Evolutionary conservation across 2,888 invertebrate species (phyloP).

Genomic region (Sinhomidia bicolor): DNA sequence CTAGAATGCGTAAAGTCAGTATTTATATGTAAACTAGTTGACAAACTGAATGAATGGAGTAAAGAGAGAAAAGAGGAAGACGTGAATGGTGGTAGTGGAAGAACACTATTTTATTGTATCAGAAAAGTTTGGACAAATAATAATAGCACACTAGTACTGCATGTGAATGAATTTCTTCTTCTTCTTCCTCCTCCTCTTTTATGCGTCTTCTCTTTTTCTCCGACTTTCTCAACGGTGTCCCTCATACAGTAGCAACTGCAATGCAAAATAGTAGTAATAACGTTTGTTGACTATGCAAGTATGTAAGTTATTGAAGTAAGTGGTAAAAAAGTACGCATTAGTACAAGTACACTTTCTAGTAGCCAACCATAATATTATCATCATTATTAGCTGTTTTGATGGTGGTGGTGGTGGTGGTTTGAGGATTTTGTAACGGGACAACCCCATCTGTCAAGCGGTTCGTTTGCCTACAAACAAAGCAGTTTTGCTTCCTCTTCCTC

Average conservation of each 20-base stretch:
- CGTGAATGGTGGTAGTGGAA: no score
- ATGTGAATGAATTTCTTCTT: conserved; percentile 9
- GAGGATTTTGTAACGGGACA: conserved; percentile 55
- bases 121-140: conserved; percentile 55
- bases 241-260: not conserved
- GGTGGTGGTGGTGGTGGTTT: not conserved
- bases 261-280: conserved; percentile 5
- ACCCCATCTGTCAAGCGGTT: conserved; percentile 66
- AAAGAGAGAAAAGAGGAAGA: not conserved
- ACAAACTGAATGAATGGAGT: not conserved
- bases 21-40: conserved; percentile 25
- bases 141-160: conserved; percentile 37
- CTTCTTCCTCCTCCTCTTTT: not conserved
- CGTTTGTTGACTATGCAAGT: not conserved
- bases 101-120: conserved; percentile 21
- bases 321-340: conserved; percentile 59
- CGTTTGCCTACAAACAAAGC: conserved; percentile 23
- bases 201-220: not conserved
- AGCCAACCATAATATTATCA: not conserved
- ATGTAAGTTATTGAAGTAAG: not conserved
- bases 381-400: conserved; percentile 18
- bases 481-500: not conserved
- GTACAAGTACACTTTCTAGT: conserved; percentile 9
- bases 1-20: not conserved
- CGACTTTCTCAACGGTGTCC: not conserved